Conservation (phyloP, 2,113 vertebrate genomes). For the Mesembrinibis cayennensis region DNA sequence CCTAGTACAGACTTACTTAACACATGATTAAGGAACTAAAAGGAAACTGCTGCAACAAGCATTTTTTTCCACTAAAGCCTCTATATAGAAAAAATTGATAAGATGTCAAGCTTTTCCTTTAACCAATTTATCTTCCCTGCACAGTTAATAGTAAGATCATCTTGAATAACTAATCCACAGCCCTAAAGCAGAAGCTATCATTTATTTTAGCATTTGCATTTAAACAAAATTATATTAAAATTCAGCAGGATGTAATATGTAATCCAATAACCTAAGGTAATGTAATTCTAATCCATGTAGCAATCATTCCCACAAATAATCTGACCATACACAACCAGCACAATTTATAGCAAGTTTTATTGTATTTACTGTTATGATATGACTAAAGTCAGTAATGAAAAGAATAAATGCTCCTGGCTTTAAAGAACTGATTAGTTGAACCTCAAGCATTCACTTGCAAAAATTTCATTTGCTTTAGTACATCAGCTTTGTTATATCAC, state of each 20-base stretch:
- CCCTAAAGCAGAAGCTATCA: slow-evolving; percentile 30
- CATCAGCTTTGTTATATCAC: background rate
- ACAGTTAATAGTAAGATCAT: slow-evolving; percentile 48
- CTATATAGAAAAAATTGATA: slow-evolving; percentile 61
- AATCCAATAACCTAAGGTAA: slow-evolving; percentile 1
- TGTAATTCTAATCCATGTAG: background rate
- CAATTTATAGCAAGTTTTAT: slow-evolving; percentile 16
- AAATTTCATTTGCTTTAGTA: background rate
- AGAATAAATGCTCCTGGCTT: background rate
- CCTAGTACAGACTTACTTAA: background rate
- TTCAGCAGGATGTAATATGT: slow-evolving; percentile 29
- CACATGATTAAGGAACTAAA: slow-evolving; percentile 3
- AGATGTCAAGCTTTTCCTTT: slow-evolving; percentile 40
- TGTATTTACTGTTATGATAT: slow-evolving; percentile 34
- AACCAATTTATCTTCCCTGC: slow-evolving; percentile 17
- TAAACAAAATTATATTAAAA: slow-evolving; percentile 64
- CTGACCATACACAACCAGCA: background rate
- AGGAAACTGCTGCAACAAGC: slow-evolving; percentile 31
- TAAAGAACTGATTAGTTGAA: slow-evolving; percentile 4
- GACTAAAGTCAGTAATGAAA: background rate
- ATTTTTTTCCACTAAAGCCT: slow-evolving; percentile 35
- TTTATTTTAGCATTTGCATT: slow-evolving; percentile 70
- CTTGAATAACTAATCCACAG: slow-evolving; percentile 26
- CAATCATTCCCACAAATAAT: slow-evolving; percentile 50
- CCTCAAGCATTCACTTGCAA: background rate